Evolutionary conservation across 2,797 vertebrate species (phyloP).

Genomic region (Neosilurus hyrtlii): DNA sequence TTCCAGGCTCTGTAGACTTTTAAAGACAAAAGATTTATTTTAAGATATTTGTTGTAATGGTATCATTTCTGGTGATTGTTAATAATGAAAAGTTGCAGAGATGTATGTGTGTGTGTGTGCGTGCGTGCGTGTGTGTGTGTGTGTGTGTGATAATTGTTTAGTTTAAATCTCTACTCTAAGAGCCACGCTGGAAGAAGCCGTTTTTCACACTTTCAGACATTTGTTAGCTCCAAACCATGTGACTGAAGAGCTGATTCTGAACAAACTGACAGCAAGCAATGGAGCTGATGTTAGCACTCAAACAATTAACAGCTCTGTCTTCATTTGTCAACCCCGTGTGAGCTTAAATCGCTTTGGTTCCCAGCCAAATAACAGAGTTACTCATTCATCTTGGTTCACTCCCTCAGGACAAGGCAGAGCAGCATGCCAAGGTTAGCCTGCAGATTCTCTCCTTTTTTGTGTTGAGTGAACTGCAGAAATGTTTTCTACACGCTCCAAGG

Average conservation of each 20-base stretch:
- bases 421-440: conserved; percentile 38
- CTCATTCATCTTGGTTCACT: conserved; percentile 44
- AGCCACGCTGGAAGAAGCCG: background rate
- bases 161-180: background rate
- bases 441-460: conserved; percentile 18
- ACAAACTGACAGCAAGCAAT: conserved; percentile 7
- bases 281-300: conserved; percentile 33
- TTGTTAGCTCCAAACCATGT: background rate
- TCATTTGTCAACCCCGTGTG: conserved; percentile 43
- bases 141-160: background rate
- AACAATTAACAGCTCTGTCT: conserved; percentile 51
- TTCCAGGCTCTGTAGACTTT: background rate
- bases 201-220: background rate
- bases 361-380: conserved; percentile 35
- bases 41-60: background rate
- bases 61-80: background rate
- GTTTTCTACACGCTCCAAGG: background rate
- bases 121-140: background rate
- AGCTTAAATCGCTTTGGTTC: conserved; percentile 40
- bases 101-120: background rate
- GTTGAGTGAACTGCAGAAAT: conserved; percentile 11
- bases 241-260: conserved; percentile 1
- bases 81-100: background rate
- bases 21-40: background rate
- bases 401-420: conserved; percentile 28